A percentile compares a stretch with the other conserved stretches of the same genome.
phyloP scores from a whole-genome alignment of 2,797 vertebrate species.

The Gephyroberyx darwinii region DNA sequence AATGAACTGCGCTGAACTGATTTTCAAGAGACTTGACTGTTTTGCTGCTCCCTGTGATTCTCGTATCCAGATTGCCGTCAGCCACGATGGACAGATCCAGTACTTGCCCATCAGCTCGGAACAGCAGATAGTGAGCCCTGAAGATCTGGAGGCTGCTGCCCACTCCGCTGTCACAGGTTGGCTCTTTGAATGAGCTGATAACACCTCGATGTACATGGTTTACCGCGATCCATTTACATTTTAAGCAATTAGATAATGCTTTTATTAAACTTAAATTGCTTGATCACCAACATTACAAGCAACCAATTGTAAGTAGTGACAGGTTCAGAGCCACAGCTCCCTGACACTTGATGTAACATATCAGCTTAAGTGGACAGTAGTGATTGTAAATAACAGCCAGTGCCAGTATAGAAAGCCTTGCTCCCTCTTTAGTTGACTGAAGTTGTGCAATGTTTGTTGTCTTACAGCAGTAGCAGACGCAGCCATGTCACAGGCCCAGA shows the following conservation, averaged over 20 bases:
- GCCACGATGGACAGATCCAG: slow-evolving; percentile 89
- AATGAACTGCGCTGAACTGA: not conserved
- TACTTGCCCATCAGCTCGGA: slow-evolving; percentile 91
- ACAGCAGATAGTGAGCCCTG: slow-evolving; percentile 90
- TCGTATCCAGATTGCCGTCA: slow-evolving; percentile 76
- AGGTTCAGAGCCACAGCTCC: not conserved
- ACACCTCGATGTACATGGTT: not conserved
- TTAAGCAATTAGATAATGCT: not conserved
- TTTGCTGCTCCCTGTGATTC: not conserved
- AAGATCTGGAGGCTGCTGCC: slow-evolving; percentile 90
- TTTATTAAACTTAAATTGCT: not conserved
- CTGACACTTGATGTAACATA: not conserved
- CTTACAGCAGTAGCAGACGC: slow-evolving; percentile 89
- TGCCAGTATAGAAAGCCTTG: not conserved
- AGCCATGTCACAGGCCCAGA: slow-evolving; percentile 89
- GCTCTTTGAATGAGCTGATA: slow-evolving; percentile 14
- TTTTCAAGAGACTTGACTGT: slow-evolving; percentile 1
- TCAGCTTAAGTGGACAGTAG: not conserved
- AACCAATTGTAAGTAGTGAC: not conserved
- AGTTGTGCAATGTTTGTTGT: slow-evolving; percentile 25
- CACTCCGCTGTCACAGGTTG: slow-evolving; percentile 93
- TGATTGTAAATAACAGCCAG: not conserved
- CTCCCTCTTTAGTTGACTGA: not conserved
- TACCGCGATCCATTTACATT: not conserved
- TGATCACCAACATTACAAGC: not conserved